These are phyloP conservation scores for Diploscapter pachys DNA, from an alignment of 1,140 invertebrate genomes.

Conservation along the genomic window DNA sequence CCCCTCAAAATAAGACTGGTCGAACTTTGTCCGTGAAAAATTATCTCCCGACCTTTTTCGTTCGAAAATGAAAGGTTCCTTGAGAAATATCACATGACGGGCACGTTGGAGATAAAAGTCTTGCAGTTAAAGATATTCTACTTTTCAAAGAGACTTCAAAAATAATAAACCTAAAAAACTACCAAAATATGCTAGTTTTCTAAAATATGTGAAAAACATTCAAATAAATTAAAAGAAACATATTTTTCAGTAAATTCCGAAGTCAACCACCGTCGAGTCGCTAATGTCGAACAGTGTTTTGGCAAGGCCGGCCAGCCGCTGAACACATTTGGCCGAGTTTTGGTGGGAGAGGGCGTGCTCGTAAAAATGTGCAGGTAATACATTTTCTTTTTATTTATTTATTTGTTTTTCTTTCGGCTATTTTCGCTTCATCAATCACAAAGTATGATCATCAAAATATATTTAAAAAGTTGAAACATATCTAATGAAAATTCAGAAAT, in stretches of 20 bases:
- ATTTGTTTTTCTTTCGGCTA: not conserved
- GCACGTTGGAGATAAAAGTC: too few species aligned
- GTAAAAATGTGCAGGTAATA: constrained; percentile 85
- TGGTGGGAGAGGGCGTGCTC: constrained; percentile 95
- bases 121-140: not conserved
- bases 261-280: constrained; percentile 86
- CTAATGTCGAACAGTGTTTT: constrained; percentile 93
- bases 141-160: not conserved
- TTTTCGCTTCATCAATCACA: not conserved
- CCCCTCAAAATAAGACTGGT: too few species aligned
- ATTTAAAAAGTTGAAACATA: not conserved
- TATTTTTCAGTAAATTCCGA: constrained; percentile 81
- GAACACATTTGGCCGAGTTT: constrained; percentile 81
- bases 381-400: constrained; percentile 32
- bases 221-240: not conserved
- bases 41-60: too few species aligned
- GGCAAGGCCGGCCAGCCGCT: constrained; percentile 80
- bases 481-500: not conserved
- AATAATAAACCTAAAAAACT: not conserved
- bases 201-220: too few species aligned
- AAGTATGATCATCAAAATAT: not conserved
- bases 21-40: too few species aligned
- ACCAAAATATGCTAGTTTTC: too few species aligned
- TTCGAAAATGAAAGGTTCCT: too few species aligned
- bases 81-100: too few species aligned